Conservation (phyloP, 1,140 invertebrate genomes). For the Plectus sambesii region DNA sequence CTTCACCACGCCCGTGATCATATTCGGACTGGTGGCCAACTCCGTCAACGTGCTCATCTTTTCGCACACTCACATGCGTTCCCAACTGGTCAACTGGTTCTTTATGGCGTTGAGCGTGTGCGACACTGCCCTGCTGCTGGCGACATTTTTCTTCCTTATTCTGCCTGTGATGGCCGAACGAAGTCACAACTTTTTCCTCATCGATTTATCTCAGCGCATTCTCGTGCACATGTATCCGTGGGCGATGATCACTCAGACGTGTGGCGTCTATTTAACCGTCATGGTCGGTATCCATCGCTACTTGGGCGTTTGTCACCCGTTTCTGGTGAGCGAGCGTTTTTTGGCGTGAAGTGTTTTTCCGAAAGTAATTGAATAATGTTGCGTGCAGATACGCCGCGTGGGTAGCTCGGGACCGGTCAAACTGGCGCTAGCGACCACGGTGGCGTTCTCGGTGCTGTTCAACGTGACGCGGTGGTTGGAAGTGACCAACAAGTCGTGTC, state of each 20-base stretch:
- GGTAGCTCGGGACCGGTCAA: constrained; percentile 15
- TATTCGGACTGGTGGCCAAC: constrained; percentile 19
- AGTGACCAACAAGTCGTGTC: constrained; percentile 12
- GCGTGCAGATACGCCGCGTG: constrained; percentile 18
- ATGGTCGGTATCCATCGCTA: constrained; percentile 26
- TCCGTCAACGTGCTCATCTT: constrained; percentile 21
- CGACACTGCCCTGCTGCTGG: constrained; percentile 13
- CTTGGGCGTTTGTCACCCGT: constrained; percentile 25
- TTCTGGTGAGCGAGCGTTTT: constrained; percentile 17
- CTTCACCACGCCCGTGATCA: constrained; percentile 14
- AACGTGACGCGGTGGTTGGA: constrained; percentile 21
- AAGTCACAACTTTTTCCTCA: too few relatives aligned
- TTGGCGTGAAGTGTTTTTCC: too few relatives aligned
- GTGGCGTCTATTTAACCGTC: constrained; percentile 24
- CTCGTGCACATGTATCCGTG: too few relatives aligned
- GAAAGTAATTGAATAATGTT: too few relatives aligned
- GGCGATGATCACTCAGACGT: too few relatives aligned
- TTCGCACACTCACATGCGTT: constrained; percentile 20
- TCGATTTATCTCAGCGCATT: too few relatives aligned
- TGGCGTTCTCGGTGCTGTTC: constrained; percentile 19
- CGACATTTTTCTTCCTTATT: constrained; percentile 21
- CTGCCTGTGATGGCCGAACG: constrained; percentile 20
- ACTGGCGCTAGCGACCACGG: constrained; percentile 6
- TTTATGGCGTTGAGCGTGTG: constrained; percentile 17
- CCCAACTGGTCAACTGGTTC: constrained; percentile 21